Percentiles rank a stretch among this genome's conserved stretches.
Conservation (phyloP, 1,140 invertebrate genomes). For the Drosophila auraria region DNA sequence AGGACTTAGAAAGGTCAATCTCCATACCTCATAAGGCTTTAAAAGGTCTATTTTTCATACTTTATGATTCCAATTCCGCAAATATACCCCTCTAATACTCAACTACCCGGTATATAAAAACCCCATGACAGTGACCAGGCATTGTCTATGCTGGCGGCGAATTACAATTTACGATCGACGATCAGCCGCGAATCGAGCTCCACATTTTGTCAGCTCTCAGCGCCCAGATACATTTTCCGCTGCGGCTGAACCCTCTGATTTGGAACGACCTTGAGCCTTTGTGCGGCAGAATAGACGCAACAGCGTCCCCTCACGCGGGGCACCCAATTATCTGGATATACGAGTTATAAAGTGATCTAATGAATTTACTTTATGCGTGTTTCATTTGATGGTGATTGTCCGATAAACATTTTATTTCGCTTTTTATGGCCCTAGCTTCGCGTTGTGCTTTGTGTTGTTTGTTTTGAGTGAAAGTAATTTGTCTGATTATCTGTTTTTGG, state of each 20-base stretch:
- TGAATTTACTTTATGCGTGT: constrained; percentile 64
- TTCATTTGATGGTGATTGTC: constrained; percentile 53
- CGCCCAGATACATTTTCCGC: constrained; percentile 14
- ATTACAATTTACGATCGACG: constrained; percentile 52
- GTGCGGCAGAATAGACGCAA: constrained; percentile 10
- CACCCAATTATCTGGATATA: constrained; percentile 58
- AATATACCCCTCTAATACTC: constrained; percentile 2
- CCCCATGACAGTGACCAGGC: constrained; percentile 57
- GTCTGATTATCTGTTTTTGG: constrained; percentile 48
- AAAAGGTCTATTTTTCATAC: not conserved
- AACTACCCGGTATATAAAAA: constrained; percentile 1
- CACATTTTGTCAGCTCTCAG: constrained; percentile 57
- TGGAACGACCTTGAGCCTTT: constrained; percentile 72
- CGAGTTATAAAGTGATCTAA: constrained; percentile 59
- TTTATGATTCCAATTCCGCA: not conserved
- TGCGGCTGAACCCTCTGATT: constrained; percentile 54
- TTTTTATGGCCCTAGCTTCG: constrained; percentile 46
- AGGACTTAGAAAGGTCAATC: not conserved
- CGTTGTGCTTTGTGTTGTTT: constrained; percentile 28
- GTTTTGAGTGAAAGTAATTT: constrained; percentile 76
- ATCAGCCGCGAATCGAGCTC: constrained; percentile 42
- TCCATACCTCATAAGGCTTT: rapidly evolving
- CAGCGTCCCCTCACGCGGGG: constrained; percentile 2
- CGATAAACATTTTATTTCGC: constrained; percentile 67
- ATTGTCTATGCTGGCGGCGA: constrained; percentile 49